Evolutionary conservation across 2,797 vertebrate genomes (phyloP).

Genomic region (Clarias platycephalus): DNA sequence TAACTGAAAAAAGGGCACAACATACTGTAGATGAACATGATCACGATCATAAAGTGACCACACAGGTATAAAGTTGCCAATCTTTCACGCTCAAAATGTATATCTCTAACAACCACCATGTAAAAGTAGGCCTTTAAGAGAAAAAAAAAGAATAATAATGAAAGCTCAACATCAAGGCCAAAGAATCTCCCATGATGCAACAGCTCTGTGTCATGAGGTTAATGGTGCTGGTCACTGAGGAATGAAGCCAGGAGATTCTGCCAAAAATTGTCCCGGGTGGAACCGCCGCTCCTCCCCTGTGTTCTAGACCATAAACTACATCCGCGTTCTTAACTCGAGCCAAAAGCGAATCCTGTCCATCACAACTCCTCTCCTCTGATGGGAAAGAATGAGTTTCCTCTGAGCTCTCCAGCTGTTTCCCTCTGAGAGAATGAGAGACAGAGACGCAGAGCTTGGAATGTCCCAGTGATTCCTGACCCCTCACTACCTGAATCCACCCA

Average conservation of each 20-base stretch:
- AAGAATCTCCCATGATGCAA: slow-evolving; percentile 74
- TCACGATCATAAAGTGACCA: not conserved
- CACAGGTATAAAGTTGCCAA: not conserved
- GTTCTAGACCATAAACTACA: slow-evolving; percentile 89
- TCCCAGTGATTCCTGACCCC: slow-evolving; percentile 72
- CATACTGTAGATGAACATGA: too few species aligned
- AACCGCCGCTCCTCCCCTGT: slow-evolving; percentile 70
- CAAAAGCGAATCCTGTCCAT: slow-evolving; percentile 84
- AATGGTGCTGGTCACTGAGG: slow-evolving; percentile 73
- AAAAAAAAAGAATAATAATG: slow-evolving; percentile 42
- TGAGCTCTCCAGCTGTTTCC: slow-evolving; percentile 87
- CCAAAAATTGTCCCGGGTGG: slow-evolving; percentile 70
- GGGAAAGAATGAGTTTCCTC: slow-evolving; percentile 85
- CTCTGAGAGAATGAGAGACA: slow-evolving; percentile 67
- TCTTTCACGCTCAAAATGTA: not conserved
- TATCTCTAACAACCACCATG: slow-evolving; percentile 21
- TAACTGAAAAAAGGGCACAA: not conserved
- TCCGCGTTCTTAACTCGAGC: slow-evolving; percentile 79
- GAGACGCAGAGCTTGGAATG: slow-evolving; percentile 67
- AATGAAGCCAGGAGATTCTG: slow-evolving; percentile 71
- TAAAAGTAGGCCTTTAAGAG: slow-evolving; percentile 35
- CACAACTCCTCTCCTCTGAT: slow-evolving; percentile 74
- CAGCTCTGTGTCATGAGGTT: slow-evolving; percentile 72
- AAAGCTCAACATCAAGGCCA: slow-evolving; percentile 60
- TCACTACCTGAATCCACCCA: slow-evolving; percentile 77